These are phyloP conservation scores for Plectrocnemia conspersa DNA, from an alignment of 1,140 invertebrate species.

Conservation along the genomic window DNA sequence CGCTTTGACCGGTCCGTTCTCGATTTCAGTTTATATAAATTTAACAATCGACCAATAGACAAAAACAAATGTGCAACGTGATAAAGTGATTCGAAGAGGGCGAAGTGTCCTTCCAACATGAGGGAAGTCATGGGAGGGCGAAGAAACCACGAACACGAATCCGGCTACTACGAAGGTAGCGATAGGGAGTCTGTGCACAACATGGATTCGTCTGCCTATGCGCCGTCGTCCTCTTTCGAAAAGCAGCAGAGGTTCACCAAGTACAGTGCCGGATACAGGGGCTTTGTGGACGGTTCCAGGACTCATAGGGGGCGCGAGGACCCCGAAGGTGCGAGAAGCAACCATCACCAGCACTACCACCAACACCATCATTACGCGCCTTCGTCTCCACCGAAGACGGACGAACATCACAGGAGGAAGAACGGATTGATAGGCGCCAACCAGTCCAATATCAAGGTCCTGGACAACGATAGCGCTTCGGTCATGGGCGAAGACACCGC, in stretches of 20 bases:
- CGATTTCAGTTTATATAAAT: no score
- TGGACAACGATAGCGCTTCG: constrained; percentile 8
- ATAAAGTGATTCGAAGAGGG: not conserved
- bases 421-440: not conserved
- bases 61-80: no score
- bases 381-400: not conserved
- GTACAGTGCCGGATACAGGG: not conserved
- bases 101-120: constrained; percentile 12
- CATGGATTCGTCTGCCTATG: constrained; percentile 19
- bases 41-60: no score
- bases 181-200: constrained; percentile 30
- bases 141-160: constrained; percentile 32
- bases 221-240: not conserved
- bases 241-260: not conserved
- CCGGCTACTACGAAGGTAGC: constrained; percentile 35
- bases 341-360: not conserved
- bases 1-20: no score
- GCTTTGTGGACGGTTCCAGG: not conserved
- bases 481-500: constrained; percentile 13
- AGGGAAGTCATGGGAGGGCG: constrained; percentile 25
- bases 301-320: not conserved
- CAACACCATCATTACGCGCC: not conserved
- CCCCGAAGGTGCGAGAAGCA: not conserved
- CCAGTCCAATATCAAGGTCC: not conserved
- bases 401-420: not conserved